Percentiles rank a stretch among this genome's conserved stretches.
Conservation (phyloP, 2,113 vertebrate species). For the Limnothrissa miodon region DNA sequence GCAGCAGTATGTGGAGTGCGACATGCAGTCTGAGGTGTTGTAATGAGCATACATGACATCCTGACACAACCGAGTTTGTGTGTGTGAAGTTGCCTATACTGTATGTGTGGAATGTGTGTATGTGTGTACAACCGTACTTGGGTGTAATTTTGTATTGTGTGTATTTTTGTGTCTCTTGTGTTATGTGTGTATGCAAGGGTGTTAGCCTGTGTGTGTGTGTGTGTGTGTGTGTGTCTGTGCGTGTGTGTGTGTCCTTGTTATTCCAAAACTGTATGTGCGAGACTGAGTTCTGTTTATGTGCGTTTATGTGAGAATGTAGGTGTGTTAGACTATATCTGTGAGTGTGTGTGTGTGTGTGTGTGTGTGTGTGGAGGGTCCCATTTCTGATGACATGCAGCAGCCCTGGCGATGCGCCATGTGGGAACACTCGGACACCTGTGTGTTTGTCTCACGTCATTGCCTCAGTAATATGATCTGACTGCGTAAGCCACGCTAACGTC, state of each 20-base stretch:
- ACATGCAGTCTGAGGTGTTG: not conserved
- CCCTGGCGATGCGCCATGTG: not conserved
- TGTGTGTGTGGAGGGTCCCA: not conserved
- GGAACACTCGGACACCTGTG: slow-evolving; percentile 1
- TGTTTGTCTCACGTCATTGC: not conserved
- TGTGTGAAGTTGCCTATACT: no score
- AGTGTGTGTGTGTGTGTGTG: not conserved
- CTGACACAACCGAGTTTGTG: not conserved
- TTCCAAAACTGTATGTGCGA: no score
- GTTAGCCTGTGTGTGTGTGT: not conserved
- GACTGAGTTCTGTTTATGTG: not conserved
- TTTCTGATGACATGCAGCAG: not conserved
- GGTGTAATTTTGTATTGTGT: not conserved
- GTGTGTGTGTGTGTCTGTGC: not conserved
- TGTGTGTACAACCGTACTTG: not conserved
- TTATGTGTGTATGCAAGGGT: not conserved
- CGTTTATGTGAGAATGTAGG: not conserved
- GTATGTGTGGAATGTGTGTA: not conserved
- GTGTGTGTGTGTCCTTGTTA: not conserved
- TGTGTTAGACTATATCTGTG: not conserved
- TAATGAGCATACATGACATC: not conserved
- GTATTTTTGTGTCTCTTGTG: not conserved
- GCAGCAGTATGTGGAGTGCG: not conserved
- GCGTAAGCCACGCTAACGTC: slow-evolving; percentile 29
- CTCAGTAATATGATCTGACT: slow-evolving; percentile 18